These are phyloP conservation scores for Lasioglossum zephyrum DNA, from an alignment of 2,888 invertebrate species.

Conservation along the genomic window DNA sequence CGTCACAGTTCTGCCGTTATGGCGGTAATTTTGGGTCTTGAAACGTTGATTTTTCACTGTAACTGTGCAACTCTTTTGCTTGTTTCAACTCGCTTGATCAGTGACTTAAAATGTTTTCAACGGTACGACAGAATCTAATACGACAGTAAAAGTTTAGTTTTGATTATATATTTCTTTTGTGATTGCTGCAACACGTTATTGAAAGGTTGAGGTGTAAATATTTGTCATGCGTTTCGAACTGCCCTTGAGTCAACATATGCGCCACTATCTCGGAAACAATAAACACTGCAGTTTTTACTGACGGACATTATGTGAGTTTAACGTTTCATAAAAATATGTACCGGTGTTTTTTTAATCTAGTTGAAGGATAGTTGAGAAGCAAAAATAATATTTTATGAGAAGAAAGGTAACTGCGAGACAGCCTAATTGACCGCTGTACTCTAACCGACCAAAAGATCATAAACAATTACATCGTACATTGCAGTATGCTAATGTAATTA, in stretches of 20 bases:
- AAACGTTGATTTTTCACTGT: not conserved
- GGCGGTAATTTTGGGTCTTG: not conserved
- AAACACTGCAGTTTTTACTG: not conserved
- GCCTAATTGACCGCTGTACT: not conserved
- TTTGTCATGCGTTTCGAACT: not conserved
- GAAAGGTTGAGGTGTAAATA: not conserved
- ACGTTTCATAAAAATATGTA: not conserved
- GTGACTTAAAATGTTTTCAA: not conserved
- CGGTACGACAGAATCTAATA: too few species aligned
- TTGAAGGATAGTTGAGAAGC: not conserved
- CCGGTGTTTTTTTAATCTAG: not conserved
- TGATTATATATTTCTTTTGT: not conserved
- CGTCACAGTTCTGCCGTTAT: slow-evolving; percentile 17
- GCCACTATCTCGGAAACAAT: not conserved
- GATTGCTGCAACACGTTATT: not conserved
- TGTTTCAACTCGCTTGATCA: not conserved
- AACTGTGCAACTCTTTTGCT: not conserved
- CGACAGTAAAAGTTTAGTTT: too few species aligned
- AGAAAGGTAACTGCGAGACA: not conserved
- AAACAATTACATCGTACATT: not conserved
- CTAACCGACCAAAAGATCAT: not conserved
- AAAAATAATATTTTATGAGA: not conserved
- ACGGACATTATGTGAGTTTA: not conserved
- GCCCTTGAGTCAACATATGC: not conserved
- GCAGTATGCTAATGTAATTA: not conserved